These are phyloP conservation scores for Synergus umbraculus DNA, from an alignment of 2,888 invertebrate species.

Conservation along the genomic window DNA sequence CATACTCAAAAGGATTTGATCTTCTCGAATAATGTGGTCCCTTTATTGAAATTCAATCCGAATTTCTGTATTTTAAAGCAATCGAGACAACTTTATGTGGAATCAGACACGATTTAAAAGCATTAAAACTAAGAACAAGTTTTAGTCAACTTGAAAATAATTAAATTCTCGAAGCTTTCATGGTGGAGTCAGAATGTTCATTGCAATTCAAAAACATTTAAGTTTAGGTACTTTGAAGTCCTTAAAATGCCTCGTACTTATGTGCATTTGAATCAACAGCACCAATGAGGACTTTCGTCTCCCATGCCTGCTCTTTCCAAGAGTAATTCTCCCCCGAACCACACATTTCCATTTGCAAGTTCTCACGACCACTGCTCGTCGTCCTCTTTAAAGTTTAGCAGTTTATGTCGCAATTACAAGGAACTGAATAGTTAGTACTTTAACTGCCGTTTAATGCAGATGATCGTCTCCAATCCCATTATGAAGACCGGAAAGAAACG, in stretches of 20 bases:
- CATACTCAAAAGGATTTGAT: neutral
- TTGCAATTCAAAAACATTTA: constrained; percentile 25
- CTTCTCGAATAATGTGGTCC: neutral
- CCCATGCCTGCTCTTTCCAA: neutral
- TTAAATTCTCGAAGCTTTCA: neutral
- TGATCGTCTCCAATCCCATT: constrained; percentile 36
- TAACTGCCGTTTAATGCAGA: constrained; percentile 40
- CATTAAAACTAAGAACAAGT: neutral
- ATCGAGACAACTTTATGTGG: neutral
- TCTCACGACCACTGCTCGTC: constrained; percentile 28
- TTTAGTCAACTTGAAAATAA: neutral
- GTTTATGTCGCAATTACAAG: constrained; percentile 41
- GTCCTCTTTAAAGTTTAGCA: constrained; percentile 40
- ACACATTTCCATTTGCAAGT: constrained; percentile 40
- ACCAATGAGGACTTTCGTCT: constrained; percentile 10
- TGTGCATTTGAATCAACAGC: constrained; percentile 38
- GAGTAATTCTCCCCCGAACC: constrained; percentile 29
- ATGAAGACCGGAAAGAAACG: constrained; percentile 36
- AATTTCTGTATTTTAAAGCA: neutral
- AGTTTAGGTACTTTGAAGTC: constrained; percentile 7
- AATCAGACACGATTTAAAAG: too few species aligned
- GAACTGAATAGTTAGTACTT: constrained; percentile 40
- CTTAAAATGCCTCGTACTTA: constrained; percentile 7
- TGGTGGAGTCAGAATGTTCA: constrained; percentile 4
- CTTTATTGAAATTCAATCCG: neutral